These are phyloP conservation scores for Passer montanus DNA, from an alignment of 2,113 vertebrate genomes.

Conservation along the genomic window DNA sequence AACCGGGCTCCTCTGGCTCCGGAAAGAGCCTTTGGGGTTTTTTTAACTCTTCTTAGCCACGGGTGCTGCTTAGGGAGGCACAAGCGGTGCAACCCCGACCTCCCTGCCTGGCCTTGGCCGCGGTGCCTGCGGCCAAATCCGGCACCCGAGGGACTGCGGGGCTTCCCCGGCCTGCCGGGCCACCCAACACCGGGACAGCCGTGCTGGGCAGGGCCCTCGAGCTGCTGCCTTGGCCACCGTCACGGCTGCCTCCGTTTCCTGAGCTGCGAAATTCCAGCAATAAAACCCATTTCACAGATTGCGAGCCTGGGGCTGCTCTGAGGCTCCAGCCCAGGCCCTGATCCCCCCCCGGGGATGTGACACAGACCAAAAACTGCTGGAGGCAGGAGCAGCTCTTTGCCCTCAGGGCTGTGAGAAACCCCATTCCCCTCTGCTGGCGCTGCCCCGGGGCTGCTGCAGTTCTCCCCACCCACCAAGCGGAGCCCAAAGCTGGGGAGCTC, in stretches of 20 bases:
- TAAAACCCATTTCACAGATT: not conserved
- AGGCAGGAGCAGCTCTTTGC: not conserved
- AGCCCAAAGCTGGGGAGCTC: not conserved
- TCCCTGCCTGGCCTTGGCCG: not conserved
- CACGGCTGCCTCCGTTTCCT: not conserved
- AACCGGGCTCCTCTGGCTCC: not conserved
- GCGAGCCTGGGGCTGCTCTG: not conserved
- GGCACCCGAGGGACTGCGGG: not conserved
- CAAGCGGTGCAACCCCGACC: accelerated
- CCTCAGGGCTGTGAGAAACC: not conserved
- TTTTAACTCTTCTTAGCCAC: not conserved
- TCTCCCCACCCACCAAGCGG: accelerated
- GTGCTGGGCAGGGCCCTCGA: accelerated
- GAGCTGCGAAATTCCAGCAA: not conserved
- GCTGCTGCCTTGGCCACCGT: not conserved
- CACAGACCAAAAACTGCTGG: not conserved
- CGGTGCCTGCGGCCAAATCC: not conserved
- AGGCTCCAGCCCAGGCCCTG: not conserved
- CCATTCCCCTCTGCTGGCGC: accelerated
- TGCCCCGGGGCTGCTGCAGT: not conserved
- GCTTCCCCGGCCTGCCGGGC: not conserved
- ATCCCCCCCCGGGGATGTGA: accelerated
- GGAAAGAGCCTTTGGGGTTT: not conserved
- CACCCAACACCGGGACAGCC: accelerated
- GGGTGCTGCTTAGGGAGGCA: not conserved